Conservation (phyloP, 1,140 invertebrate species). For the Philotrypesis tridentata region DNA sequence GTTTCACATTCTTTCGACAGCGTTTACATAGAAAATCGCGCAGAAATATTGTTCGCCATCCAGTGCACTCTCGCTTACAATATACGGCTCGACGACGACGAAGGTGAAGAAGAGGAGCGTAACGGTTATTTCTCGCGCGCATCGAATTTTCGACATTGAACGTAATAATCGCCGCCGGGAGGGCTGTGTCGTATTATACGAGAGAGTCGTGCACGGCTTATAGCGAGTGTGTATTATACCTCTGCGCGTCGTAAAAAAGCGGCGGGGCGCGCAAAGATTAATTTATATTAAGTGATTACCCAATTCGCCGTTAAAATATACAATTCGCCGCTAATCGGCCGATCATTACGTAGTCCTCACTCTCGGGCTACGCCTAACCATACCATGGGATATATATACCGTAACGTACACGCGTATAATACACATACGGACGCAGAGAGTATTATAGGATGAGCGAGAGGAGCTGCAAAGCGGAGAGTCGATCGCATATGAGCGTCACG, state of each 20-base stretch:
- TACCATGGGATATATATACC: too few species aligned
- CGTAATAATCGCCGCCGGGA: not conserved
- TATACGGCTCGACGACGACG: too few species aligned
- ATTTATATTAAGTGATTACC: slow-evolving; percentile 50
- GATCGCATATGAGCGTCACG: not conserved
- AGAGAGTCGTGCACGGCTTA: too few species aligned
- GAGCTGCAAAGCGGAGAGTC: not conserved
- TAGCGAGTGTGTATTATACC: too few species aligned
- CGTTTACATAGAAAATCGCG: too few species aligned
- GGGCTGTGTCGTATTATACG: not conserved
- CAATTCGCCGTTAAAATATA: slow-evolving; percentile 49
- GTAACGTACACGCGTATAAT: too few species aligned
- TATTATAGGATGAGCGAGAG: too few species aligned
- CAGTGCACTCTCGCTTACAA: too few species aligned
- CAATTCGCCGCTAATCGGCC: slow-evolving; percentile 43
- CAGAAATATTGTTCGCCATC: too few species aligned
- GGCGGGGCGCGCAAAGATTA: slow-evolving; percentile 12
- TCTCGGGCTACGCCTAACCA: slow-evolving; percentile 24
- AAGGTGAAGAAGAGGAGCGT: too few species aligned
- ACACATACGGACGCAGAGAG: too few species aligned
- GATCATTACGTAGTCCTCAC: slow-evolving; percentile 41
- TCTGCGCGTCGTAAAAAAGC: slow-evolving; percentile 6
- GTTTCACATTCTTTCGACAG: too few species aligned
- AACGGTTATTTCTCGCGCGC: not conserved
- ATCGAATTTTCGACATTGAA: not conserved